Conservation (phyloP, 2,888 invertebrate species). For the Nyleta sp. region DNA sequence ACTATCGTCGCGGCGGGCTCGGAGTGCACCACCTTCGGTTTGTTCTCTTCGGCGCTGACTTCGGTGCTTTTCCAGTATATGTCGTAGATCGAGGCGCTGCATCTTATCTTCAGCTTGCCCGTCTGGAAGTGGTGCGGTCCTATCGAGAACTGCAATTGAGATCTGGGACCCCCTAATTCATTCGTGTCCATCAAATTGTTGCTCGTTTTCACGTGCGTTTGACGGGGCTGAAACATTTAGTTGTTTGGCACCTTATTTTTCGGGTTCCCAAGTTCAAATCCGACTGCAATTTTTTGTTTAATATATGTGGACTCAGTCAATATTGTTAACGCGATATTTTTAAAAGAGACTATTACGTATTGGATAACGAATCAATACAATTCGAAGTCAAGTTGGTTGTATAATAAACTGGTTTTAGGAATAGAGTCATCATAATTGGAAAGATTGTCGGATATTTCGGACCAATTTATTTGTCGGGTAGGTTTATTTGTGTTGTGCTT, state of each 20-base stretch:
- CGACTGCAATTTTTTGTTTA: too few relatives aligned
- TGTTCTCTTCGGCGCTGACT: conserved; percentile 86
- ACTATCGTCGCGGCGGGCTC: conserved; percentile 78
- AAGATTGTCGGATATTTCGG: too few relatives aligned
- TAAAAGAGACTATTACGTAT: too few relatives aligned
- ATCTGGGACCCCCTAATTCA: conserved; percentile 82
- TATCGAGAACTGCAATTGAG: conserved; percentile 84
- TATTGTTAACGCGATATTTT: too few relatives aligned
- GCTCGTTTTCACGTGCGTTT: conserved; percentile 74
- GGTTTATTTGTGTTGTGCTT: too few relatives aligned
- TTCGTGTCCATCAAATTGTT: conserved; percentile 74
- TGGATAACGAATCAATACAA: too few relatives aligned
- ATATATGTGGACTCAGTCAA: too few relatives aligned
- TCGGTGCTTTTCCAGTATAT: conserved; percentile 88
- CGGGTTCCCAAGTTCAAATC: too few relatives aligned
- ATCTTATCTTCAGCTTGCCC: conserved; percentile 86
- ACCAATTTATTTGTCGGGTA: too few relatives aligned
- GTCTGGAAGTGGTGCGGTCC: conserved; percentile 83
- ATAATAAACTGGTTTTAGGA: too few relatives aligned
- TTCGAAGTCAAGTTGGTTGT: too few relatives aligned
- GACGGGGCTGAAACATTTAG: conserved; percentile 69
- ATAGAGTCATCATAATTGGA: too few relatives aligned
- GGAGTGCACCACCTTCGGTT: conserved; percentile 74
- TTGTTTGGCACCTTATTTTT: not conserved
- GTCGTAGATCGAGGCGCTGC: conserved; percentile 86